Evolutionary conservation across 2,113 vertebrate genomes (phyloP).

Genomic region (Channa argus): DNA sequence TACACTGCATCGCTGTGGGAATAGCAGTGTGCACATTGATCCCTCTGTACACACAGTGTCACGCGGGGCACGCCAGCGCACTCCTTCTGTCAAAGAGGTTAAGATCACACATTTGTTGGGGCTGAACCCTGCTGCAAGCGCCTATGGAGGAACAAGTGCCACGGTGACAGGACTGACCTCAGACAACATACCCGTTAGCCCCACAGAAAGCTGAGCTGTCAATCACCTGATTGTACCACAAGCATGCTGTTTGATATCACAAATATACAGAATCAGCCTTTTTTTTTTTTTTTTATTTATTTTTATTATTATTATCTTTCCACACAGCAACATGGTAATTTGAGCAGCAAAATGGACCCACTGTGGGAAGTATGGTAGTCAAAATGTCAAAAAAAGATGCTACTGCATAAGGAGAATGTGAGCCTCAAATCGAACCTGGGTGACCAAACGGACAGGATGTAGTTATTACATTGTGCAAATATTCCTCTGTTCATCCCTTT

Average conservation of each 20-base stretch:
- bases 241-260: conserved; percentile 31
- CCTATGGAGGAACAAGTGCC: conserved; percentile 44
- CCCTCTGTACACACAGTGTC: conserved; percentile 52
- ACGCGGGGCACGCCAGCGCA: conserved; percentile 20
- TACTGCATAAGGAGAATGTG: conserved; percentile 15
- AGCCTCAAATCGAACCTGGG: conserved; percentile 49
- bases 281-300: background rate
- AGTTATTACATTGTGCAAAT: conserved; percentile 63
- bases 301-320: conserved; percentile 14
- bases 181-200: conserved; percentile 45
- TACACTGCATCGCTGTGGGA: conserved; percentile 13
- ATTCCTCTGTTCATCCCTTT: conserved; percentile 47
- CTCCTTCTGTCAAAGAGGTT: conserved; percentile 66
- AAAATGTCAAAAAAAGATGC: conserved; percentile 23
- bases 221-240: conserved; percentile 36
- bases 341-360: background rate
- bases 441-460: conserved; percentile 62
- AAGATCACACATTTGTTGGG: conserved; percentile 66
- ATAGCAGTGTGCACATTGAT: conserved; percentile 41
- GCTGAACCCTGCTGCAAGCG: conserved; percentile 32
- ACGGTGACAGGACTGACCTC: conserved; percentile 45
- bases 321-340: background rate
- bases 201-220: conserved; percentile 50
- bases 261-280: conserved; percentile 19
- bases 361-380: conserved; percentile 13